These are phyloP conservation scores for Tachysurus fulvidraco DNA, from an alignment of 2,113 vertebrate genomes.

Conservation along the genomic window DNA sequence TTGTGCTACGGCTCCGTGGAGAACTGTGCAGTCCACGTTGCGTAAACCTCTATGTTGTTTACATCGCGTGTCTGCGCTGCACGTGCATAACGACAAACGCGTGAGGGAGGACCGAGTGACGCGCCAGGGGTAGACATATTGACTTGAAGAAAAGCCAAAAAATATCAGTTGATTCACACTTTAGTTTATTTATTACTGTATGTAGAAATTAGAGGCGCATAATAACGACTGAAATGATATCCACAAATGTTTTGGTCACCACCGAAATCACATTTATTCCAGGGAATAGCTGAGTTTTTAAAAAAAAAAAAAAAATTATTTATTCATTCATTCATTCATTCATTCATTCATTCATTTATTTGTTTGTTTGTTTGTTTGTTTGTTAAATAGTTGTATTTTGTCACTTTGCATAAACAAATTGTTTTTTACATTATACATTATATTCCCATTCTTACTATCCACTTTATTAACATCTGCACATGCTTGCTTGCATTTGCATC, in stretches of 20 bases:
- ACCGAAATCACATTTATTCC: neutral
- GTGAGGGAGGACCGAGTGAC: neutral
- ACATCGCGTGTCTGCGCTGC: constrained; percentile 1
- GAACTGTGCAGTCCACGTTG: neutral
- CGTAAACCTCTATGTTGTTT: constrained; percentile 6
- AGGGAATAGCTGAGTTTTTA: neutral
- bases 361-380: too few species aligned
- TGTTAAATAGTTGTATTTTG: neutral
- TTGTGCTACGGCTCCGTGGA: neutral
- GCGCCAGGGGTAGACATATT: neutral
- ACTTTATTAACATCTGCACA: neutral
- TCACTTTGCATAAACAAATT: neutral
- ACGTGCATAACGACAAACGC: constrained; percentile 26
- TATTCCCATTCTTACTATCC: neutral
- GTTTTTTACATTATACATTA: neutral
- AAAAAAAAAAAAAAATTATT: too few species aligned
- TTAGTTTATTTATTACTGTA: neutral
- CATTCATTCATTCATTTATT: too few species aligned
- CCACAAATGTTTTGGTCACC: neutral
- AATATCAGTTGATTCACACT: too few species aligned
- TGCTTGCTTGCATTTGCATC: neutral
- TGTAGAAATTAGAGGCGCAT: neutral
- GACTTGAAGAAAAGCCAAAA: neutral
- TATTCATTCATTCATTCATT: too few species aligned
- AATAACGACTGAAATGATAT: neutral